These are phyloP conservation scores for Sternotherus odoratus DNA, from an alignment of 2,797 vertebrate species.

Conservation along the genomic window DNA sequence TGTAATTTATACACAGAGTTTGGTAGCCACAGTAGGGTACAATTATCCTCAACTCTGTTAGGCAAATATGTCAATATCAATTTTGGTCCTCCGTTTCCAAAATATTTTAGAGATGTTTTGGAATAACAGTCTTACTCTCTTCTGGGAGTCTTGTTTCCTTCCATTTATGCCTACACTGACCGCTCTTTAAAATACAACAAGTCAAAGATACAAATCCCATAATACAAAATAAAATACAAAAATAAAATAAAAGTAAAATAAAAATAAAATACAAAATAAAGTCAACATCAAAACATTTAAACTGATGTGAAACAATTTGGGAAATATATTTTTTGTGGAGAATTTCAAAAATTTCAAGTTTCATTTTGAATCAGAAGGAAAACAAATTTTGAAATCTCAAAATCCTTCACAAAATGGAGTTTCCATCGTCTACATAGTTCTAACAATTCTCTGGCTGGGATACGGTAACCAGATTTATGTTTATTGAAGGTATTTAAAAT, in stretches of 20 bases:
- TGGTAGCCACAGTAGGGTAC: background rate
- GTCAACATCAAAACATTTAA: background rate
- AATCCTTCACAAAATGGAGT: background rate
- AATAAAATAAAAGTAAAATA: no score
- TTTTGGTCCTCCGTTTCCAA: background rate
- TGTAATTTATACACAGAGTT: slow-evolving; percentile 18
- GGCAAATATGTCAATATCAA: background rate
- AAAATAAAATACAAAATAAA: no score
- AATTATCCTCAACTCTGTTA: slow-evolving; percentile 11
- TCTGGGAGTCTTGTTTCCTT: background rate
- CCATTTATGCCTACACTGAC: background rate
- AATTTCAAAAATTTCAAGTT: background rate
- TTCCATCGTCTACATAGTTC: background rate
- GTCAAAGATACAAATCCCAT: background rate
- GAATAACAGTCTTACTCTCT: background rate
- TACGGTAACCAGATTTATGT: background rate
- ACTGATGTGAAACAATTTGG: background rate
- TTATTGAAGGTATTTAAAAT: background rate
- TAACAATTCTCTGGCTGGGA: background rate
- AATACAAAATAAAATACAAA: background rate
- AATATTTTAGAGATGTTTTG: background rate
- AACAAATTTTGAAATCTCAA: background rate
- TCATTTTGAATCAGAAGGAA: background rate
- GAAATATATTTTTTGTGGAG: background rate
- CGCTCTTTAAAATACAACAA: background rate